Percentiles rank a stretch among this genome's conserved stretches.
These are phyloP conservation scores for Megastigmus dorsalis DNA, from an alignment of 2,888 invertebrate genomes.

Conservation along the genomic window DNA sequence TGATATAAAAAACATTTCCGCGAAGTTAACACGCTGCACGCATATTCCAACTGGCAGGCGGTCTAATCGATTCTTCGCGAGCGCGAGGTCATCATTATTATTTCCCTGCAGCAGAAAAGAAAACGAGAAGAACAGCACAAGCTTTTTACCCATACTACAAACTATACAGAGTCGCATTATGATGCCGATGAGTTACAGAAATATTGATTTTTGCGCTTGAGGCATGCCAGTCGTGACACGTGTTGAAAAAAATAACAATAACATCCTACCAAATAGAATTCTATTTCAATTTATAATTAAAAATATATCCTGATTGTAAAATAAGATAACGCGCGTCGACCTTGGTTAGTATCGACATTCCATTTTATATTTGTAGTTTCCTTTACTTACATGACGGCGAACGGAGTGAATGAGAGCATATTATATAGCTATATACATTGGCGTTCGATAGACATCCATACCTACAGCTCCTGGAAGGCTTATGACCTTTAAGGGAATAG, in stretches of 20 bases:
- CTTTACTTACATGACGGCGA: background rate
- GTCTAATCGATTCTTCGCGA: constrained; percentile 43
- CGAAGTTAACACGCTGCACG: constrained; percentile 32
- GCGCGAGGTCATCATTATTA: constrained; percentile 43
- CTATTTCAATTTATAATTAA: too few species aligned
- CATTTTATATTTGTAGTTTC: constrained; percentile 1
- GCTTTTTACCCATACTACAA: background rate
- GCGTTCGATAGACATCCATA: constrained; percentile 18
- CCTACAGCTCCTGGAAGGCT: constrained; percentile 25
- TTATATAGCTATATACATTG: too few species aligned
- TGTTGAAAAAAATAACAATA: background rate
- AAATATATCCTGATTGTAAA: too few species aligned
- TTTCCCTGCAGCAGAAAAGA: constrained; percentile 6
- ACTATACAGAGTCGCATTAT: constrained; percentile 5
- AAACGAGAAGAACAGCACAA: constrained; percentile 5
- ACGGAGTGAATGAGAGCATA: constrained; percentile 20
- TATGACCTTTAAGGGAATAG: constrained; percentile 23
- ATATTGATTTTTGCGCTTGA: constrained; percentile 16
- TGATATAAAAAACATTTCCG: constrained; percentile 6
- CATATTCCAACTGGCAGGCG: constrained; percentile 21
- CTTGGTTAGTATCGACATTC: constrained; percentile 10
- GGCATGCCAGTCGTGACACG: too few species aligned
- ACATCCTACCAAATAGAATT: too few species aligned
- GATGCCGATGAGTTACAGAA: background rate
- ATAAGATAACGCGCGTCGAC: background rate